Percentiles rank a stretch among this genome's conserved stretches.
phyloP scores from a whole-genome alignment of 2,113 vertebrate genomes.

The Ursus arctos region DNA sequence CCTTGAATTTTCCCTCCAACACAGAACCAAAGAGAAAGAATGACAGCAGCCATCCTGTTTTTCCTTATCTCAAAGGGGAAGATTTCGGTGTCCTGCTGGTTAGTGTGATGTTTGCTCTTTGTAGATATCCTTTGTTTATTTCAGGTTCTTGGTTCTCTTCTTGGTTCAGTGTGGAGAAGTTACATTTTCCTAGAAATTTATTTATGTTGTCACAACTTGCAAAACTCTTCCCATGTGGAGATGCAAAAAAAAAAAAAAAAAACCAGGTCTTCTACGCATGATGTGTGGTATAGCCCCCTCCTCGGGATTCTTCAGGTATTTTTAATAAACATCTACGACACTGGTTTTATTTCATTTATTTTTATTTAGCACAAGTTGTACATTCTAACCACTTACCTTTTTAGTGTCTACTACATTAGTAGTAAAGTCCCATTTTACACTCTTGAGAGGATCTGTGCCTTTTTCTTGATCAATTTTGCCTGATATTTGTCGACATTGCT shows the following conservation, averaged over 20 bases:
- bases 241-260: background rate
- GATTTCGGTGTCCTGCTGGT: background rate
- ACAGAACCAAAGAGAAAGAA: background rate
- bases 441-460: background rate
- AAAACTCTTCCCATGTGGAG: background rate
- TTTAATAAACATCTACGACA: background rate
- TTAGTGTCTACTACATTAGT: background rate
- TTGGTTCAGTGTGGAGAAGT: background rate
- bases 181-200: constrained; percentile 41
- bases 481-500: background rate
- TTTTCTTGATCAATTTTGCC: constrained; percentile 35
- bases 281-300: background rate
- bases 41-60: background rate
- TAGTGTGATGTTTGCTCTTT: background rate
- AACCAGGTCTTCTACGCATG: background rate
- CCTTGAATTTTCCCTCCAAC: background rate
- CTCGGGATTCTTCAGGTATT: background rate
- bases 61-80: background rate
- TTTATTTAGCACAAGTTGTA: constrained; percentile 15
- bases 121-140: background rate
- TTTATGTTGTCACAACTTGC: background rate
- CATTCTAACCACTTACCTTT: constrained; percentile 21
- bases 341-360: background rate
- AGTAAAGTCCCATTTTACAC: background rate
- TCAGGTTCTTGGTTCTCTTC: background rate